phyloP scores from a whole-genome alignment of 2,113 vertebrate species.

The Sebastes fasciatus region DNA sequence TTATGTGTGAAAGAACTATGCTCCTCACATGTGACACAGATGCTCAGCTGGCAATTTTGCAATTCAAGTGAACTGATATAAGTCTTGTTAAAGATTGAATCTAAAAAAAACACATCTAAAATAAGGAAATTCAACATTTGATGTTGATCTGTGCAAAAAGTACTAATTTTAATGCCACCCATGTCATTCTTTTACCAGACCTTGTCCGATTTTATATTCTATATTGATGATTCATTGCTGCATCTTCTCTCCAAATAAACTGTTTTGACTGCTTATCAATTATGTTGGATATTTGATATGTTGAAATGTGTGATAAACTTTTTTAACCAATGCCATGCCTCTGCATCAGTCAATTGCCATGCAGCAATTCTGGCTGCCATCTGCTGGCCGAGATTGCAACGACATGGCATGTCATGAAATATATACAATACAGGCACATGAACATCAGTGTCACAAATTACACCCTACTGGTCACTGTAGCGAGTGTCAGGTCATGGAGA shows the following conservation, averaged over 20 bases:
- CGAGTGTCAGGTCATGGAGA: too few species aligned
- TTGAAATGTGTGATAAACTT: neutral
- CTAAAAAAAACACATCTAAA: neutral
- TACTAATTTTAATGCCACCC: neutral
- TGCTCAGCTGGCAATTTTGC: neutral
- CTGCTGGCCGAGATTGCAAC: constrained; percentile 54
- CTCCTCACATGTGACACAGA: constrained; percentile 8
- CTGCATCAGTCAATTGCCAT: neutral
- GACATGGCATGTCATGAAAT: neutral
- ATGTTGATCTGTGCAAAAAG: neutral
- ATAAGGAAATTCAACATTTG: neutral
- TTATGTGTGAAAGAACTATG: neutral
- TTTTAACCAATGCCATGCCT: neutral
- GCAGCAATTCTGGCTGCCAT: constrained; percentile 53
- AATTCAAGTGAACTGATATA: neutral
- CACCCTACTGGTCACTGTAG: too few species aligned
- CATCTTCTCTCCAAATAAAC: neutral
- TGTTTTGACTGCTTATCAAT: neutral
- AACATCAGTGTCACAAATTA: too few species aligned
- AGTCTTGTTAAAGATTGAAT: neutral
- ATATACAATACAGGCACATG: neutral
- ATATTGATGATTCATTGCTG: neutral
- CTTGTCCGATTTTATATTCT: neutral
- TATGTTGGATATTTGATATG: neutral
- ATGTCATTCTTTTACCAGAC: neutral